A percentile compares a stretch with the other conserved stretches of the same genome.
phyloP scores from a whole-genome alignment of 2,113 vertebrate species.

The Trematocara unimaculatum region DNA sequence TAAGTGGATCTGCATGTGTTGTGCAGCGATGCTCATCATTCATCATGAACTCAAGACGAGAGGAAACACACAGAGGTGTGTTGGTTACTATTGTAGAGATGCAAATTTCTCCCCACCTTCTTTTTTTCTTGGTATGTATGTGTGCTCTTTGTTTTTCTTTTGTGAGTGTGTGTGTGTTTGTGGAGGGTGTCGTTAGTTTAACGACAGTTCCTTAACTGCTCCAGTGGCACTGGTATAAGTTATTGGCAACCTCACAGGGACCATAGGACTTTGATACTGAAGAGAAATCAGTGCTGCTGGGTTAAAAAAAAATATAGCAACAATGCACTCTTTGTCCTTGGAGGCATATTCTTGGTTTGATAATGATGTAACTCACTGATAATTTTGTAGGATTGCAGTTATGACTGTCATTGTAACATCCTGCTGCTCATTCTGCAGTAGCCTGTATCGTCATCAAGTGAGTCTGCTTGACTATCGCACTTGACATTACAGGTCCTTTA shows the following conservation, averaged over 20 bases:
- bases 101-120: background rate
- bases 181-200: background rate
- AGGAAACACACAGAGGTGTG: background rate
- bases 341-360: background rate
- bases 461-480: background rate
- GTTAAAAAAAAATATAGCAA: background rate
- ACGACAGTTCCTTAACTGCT: background rate
- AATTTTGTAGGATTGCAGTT: background rate
- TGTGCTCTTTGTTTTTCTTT: background rate
- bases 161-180: accelerated
- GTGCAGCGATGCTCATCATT: background rate
- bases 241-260: background rate
- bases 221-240: background rate
- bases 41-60: background rate
- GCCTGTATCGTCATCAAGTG: background rate
- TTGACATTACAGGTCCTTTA: background rate
- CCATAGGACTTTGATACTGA: background rate
- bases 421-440: background rate
- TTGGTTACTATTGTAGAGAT: background rate
- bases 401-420: background rate
- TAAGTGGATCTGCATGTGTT: background rate
- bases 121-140: background rate
- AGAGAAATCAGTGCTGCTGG: background rate
- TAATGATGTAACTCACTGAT: background rate
- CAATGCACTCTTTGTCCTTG: background rate